phyloP scores from a whole-genome alignment of 2,113 vertebrate genomes.

The Rhea pennata region DNA sequence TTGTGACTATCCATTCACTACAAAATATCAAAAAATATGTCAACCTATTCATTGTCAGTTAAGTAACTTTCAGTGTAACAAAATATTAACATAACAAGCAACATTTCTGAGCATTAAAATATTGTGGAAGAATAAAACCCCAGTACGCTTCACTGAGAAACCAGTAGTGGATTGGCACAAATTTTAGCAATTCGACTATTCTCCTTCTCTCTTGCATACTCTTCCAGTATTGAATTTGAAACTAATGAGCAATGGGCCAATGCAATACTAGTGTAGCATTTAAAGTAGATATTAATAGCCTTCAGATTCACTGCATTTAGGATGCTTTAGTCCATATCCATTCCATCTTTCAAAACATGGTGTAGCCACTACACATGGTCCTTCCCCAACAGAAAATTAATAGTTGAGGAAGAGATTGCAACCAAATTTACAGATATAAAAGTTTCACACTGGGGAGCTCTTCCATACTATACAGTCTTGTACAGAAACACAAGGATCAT shows the following conservation, averaged over 20 bases:
- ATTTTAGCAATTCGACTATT: background rate
- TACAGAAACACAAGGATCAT: background rate
- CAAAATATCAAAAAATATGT: background rate
- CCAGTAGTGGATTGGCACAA: background rate
- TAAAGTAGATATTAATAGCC: background rate
- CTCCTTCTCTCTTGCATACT: background rate
- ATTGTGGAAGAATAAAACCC: background rate
- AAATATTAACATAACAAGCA: background rate
- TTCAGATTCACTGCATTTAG: background rate
- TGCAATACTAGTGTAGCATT: background rate
- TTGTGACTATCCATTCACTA: background rate
- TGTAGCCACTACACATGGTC: background rate
- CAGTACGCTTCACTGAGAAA: background rate
- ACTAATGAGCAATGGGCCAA: background rate
- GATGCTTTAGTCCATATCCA: background rate
- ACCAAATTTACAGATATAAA: background rate
- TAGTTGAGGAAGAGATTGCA: background rate
- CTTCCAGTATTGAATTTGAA: background rate
- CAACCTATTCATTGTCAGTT: background rate
- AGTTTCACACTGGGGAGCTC: background rate
- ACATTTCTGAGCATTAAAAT: background rate
- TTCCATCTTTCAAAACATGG: background rate
- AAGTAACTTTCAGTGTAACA: background rate
- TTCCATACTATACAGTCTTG: background rate
- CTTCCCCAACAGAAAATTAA: background rate